Evolutionary conservation across 2,888 invertebrate species (phyloP), one percentile per base, ranked within the genome.

Genomic region (Caenorhabditis sp.): DNA sequence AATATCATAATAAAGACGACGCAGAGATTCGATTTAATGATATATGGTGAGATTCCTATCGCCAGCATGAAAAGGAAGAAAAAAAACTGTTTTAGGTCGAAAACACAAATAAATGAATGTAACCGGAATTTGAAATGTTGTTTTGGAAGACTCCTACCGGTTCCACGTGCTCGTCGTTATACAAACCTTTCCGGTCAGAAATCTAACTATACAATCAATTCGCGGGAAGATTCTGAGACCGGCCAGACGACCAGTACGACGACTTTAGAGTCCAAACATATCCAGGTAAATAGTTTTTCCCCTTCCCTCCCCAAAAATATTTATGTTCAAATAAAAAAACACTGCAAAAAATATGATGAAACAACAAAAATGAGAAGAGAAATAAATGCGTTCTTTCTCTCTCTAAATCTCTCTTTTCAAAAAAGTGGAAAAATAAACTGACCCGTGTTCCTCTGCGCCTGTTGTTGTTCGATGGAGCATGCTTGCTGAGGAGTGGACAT

Each of bases 391-490:
- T 59, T 56, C 36, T 62, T 63, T 70, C 63, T 23, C 27, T 23
- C 54, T 43, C 43, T 43, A 14, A 7, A 43, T 17, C 43, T 17
- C 12, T n/a, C 12, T 31, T 31, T 31, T 10, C 4, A 31, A 31
- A 4, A 10, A 31, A 31, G 10, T 10, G 31, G 10, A 23, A 23
- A 57, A 57, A 59, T 2, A 53, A 72, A 73, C 73, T 68, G 64
- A 72, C 72, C 68, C 72, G 72, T 68, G 67, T 67, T 72, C 71
- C 60, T 21, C 53, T 53, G 52, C 64, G 43, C 52, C 53, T 20
- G 52, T 52, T 25, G 59, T 57, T 25, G 65, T 73, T 25, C 73
- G 73, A 52, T 73, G 73, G 73, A 73, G 73, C 73, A 66, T 50
- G 56, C 62, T 73, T 73, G 69, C 63, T 36, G 72, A 27, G n/a